Evolutionary conservation across 92 coral and sea anemone genomes (phyloP).

Genomic region (Zoanthus gigantus): DNA sequence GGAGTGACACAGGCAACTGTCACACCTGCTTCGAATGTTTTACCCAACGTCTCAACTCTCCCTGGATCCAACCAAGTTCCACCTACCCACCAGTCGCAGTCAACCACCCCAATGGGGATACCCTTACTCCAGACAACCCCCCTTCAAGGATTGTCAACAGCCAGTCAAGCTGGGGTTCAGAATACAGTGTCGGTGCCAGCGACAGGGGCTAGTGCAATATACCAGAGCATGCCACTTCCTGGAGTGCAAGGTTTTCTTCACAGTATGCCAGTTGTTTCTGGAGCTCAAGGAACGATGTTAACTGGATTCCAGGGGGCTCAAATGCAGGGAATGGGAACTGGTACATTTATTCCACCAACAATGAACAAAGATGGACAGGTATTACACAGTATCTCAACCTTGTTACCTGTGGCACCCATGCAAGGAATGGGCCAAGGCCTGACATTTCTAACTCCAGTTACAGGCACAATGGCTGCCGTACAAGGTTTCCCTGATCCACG

Average conservation of each 20-base stretch:
- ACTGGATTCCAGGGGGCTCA: conserved; percentile 77
- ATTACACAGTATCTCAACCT: conserved; percentile 87
- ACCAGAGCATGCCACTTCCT: conserved; percentile 69
- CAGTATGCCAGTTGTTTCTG: conserved; percentile 74
- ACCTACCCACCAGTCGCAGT: conserved; percentile 29
- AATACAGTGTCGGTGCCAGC: conserved; percentile 30
- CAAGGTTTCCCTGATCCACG: conserved; percentile 78
- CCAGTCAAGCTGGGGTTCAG: conserved; percentile 15
- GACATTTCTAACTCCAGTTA: conserved; percentile 80
- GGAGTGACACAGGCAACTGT: conserved; percentile 9
- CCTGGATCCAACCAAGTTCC: neutral
- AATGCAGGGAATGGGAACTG: conserved; percentile 74
- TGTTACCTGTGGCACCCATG: conserved; percentile 84
- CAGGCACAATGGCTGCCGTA: conserved; percentile 68
- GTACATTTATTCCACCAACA: conserved; percentile 64
- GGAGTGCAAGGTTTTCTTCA: conserved; percentile 74
- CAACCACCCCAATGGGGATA: conserved; percentile 22
- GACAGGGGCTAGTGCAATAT: conserved; percentile 44
- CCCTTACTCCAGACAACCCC: conserved; percentile 30
- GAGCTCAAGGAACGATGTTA: conserved; percentile 76
- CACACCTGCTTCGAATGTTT: neutral
- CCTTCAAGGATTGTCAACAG: conserved; percentile 24
- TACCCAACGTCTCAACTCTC: conserved; percentile 36
- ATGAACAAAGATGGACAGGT: conserved; percentile 88
- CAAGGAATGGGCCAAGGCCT: conserved; percentile 83